These are phyloP conservation scores for Rhadina sibilatrix DNA, from an alignment of 2,113 vertebrate species.

Conservation along the genomic window DNA sequence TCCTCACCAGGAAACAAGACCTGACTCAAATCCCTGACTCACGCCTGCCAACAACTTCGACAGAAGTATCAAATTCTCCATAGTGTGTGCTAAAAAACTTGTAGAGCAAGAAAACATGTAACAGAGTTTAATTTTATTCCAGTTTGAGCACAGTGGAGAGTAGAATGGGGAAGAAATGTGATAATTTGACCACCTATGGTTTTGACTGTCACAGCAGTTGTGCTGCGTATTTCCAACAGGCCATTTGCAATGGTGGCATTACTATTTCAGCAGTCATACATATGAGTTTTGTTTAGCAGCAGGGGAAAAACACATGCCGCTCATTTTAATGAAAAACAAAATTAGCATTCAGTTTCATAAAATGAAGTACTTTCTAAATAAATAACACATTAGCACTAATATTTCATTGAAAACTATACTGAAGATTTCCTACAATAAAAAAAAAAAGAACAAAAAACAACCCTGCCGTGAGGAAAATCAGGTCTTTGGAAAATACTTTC, in stretches of 20 bases:
- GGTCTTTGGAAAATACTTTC: not conserved
- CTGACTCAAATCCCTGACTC: not conserved
- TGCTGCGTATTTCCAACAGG: not conserved
- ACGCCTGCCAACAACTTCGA: not conserved
- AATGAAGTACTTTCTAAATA: not conserved
- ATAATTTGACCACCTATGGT: not conserved
- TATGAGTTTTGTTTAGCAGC: not conserved
- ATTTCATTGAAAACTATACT: not conserved
- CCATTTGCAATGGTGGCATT: not conserved
- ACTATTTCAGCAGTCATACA: not conserved
- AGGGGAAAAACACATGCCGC: not conserved
- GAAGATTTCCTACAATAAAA: not conserved
- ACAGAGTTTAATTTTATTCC: constrained; percentile 5
- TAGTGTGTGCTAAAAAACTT: not conserved
- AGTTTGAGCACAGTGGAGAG: not conserved
- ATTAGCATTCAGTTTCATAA: not conserved
- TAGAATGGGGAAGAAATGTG: not conserved
- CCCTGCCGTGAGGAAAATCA: not conserved
- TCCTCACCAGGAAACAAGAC: not conserved
- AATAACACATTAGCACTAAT: not conserved
- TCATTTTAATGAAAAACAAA: constrained; percentile 22
- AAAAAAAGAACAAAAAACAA: not conserved
- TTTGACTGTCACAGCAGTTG: constrained; percentile 7
- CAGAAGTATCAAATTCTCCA: not conserved
- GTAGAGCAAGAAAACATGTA: not conserved